phyloP scores from a whole-genome alignment of 1,140 invertebrate genomes.

The Rhyzopertha dominica region DNA sequence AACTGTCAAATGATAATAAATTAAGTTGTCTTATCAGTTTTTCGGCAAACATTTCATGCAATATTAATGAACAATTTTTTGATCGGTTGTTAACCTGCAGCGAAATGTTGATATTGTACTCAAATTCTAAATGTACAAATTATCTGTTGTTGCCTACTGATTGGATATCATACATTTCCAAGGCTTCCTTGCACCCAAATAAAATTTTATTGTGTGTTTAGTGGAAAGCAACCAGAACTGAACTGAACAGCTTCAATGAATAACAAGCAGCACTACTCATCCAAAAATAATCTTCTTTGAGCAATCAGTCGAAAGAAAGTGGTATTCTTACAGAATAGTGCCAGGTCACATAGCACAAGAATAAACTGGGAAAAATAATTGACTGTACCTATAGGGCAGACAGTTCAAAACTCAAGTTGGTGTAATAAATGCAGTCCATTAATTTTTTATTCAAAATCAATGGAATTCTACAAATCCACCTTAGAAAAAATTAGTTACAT shows the following conservation, averaged over 20 bases:
- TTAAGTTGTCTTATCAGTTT: no score
- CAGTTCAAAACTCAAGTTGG: conserved; percentile 6
- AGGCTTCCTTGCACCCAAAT: conserved; percentile 8
- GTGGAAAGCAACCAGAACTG: neutral
- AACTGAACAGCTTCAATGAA: neutral
- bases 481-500: conserved; percentile 7
- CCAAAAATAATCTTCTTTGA: conserved; percentile 1
- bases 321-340: neutral
- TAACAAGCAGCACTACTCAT: conserved; percentile 2
- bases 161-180: conserved; percentile 7
- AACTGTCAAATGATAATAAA: no score
- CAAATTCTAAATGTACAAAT: conserved; percentile 5
- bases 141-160: conserved; percentile 1
- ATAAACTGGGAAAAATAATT: neutral
- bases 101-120: conserved; percentile 7
- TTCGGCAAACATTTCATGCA: no score
- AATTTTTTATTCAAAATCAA: conserved; percentile 8
- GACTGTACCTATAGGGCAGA: neutral
- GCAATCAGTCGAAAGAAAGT: neutral
- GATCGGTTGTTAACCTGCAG: no score
- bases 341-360: neutral
- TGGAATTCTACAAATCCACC: neutral
- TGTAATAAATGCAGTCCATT: no score
- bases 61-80: no score
- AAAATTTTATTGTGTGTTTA: conserved; percentile 10